Conservation (phyloP, 2,113 vertebrate genomes). For the Trematocara stigmaticum region DNA sequence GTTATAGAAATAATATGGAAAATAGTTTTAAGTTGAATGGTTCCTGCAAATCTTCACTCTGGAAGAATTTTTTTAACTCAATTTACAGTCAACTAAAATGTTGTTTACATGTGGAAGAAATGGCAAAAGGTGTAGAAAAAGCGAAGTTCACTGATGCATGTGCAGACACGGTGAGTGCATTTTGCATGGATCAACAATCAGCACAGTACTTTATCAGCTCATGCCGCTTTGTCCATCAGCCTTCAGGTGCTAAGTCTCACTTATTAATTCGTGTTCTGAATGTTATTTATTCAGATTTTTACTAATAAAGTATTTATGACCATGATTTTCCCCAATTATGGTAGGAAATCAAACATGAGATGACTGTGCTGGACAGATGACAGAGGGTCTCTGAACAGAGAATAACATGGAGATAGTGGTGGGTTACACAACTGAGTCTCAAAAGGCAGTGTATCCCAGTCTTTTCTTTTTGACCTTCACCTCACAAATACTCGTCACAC, state of each 20-base stretch:
- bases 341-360: background rate
- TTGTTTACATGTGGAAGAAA: background rate
- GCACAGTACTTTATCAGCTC: background rate
- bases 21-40: background rate
- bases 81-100: background rate
- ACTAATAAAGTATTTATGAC: background rate
- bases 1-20: background rate
- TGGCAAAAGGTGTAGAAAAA: background rate
- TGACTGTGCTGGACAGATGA: background rate
- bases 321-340: background rate
- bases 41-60: background rate
- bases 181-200: background rate
- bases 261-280: accelerated
- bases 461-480: background rate
- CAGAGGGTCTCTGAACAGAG: background rate
- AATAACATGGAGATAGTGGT: background rate
- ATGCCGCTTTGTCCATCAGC: background rate
- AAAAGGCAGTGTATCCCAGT: background rate
- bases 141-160: background rate
- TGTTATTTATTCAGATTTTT: background rate
- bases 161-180: background rate
- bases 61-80: background rate
- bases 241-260: background rate
- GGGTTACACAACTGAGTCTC: background rate
- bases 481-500: background rate